Conservation (phyloP, 1,140 invertebrate genomes). For the Drosophila arawakana region DNA sequence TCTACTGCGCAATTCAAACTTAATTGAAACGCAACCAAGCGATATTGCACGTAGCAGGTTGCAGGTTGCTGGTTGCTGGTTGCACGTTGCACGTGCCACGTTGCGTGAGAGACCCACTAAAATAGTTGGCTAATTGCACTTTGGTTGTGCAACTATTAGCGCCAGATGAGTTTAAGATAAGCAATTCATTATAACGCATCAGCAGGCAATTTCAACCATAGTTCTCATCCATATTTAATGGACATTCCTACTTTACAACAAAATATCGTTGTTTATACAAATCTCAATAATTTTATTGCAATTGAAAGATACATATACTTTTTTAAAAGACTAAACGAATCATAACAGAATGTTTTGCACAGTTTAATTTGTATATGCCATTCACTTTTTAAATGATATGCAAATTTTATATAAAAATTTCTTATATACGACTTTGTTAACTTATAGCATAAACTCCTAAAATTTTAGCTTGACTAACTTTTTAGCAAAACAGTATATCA, state of each 20-base stretch:
- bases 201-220: background rate
- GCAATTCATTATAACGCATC: conserved; percentile 24
- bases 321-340: too few relatives aligned
- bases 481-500: conserved; percentile 1
- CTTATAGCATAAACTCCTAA: too few relatives aligned
- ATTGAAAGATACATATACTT: too few relatives aligned
- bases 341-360: too few relatives aligned
- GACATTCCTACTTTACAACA: too few relatives aligned
- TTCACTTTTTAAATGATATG: too few relatives aligned
- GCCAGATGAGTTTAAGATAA: conserved; percentile 26
- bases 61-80: background rate
- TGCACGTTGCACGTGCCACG: background rate
- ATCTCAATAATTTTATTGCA: too few relatives aligned
- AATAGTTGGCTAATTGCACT: conserved; percentile 37
- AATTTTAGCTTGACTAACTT: background rate
- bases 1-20: conserved; percentile 54
- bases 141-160: conserved; percentile 34
- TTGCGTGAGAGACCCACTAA: conserved; percentile 18
- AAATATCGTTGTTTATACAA: too few relatives aligned
- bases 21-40: conserved; percentile 74
- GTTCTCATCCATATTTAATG: background rate
- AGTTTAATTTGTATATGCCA: too few relatives aligned
- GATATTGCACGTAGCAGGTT: background rate
- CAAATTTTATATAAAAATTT: too few relatives aligned
- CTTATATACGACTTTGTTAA: too few relatives aligned